Evolutionary conservation across 2,888 invertebrate species (phyloP), one percentile per base, ranked within the genome.

Genomic region (Lithophane socia): DNA sequence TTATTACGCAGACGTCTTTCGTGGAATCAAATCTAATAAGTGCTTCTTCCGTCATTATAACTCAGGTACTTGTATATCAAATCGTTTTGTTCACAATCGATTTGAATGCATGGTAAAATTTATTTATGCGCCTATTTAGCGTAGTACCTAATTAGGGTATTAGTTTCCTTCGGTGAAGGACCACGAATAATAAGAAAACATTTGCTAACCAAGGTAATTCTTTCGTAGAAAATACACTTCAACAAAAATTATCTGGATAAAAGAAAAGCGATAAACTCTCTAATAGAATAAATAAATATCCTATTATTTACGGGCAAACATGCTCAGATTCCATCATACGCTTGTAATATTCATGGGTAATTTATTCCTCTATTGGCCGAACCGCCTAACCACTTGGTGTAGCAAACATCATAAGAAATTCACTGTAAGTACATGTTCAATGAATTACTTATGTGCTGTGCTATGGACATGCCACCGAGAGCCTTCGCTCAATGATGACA

Each of bases 331-430:
- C 78, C 83, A 82, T 75, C 63, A 79, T 63, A 68, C 61, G 75
- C 71, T 69, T 74, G 42, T 77, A 83, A 71, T 73, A 88, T 76
- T 84, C 79, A 84, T 78, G 63, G 64, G 58, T 75, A 69, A 77
- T 77, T 77, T 80, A 87, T 81, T 69, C 66, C 18, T 44, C 64
- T 75, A 71, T 83, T 82, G 70, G 83, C 69, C 69, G 84, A 73
- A 80, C 82, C 79, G 83, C 86, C 85, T 82, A 74, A 75, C 69
- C 37, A 80, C 85, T 90, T 84, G 79, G 60, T 64, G 79, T 78
- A 78, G 83, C 87, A 90, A 90, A 92, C 90, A 91, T 87, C 85
- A 91, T 92, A 88, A 89, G 87, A 90, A 89, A 91, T 92, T 91
- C 87, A 92, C 80, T 42, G 78, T n/a, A 56, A 56, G 56, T 76